Evolutionary conservation across 2,797 vertebrate genomes (phyloP).

Genomic region (Enteromius trimaculatus): DNA sequence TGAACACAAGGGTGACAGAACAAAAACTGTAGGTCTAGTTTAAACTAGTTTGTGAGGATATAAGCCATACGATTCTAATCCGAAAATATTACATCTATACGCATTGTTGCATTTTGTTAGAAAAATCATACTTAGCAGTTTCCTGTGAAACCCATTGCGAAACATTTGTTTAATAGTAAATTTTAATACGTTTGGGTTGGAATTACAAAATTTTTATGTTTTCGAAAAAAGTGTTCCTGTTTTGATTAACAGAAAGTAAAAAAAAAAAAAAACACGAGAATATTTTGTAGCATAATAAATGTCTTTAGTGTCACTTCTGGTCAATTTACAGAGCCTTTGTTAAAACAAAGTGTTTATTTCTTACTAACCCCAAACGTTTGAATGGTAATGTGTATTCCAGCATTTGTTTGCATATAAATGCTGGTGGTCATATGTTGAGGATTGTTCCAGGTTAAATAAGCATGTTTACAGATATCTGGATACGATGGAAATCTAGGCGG

Average conservation of each 20-base stretch:
- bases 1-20: constrained; percentile 48
- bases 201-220: not conserved
- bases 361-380: not conserved
- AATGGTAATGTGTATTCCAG: not conserved
- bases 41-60: constrained; percentile 3
- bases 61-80: not conserved
- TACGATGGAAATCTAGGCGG: not conserved
- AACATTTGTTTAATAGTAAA: not conserved
- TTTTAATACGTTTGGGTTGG: not conserved
- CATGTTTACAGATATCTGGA: constrained; percentile 8
- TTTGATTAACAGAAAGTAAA: not conserved
- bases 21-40: constrained; percentile 40
- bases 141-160: not conserved
- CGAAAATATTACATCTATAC: not conserved
- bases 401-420: constrained; percentile 24
- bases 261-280: not conserved
- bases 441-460: constrained; percentile 25
- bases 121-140: constrained; percentile 38
- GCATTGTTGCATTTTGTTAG: not conserved
- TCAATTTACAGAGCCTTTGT: not conserved
- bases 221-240: not conserved
- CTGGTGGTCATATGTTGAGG: not conserved
- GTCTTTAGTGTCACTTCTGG: not conserved
- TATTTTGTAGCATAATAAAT: not conserved
- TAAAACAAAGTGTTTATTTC: not conserved